A percentile compares a stretch with the other conserved stretches of the same genome.
phyloP scores from a whole-genome alignment of 2,888 invertebrate species.

The Coelinius sp. region DNA sequence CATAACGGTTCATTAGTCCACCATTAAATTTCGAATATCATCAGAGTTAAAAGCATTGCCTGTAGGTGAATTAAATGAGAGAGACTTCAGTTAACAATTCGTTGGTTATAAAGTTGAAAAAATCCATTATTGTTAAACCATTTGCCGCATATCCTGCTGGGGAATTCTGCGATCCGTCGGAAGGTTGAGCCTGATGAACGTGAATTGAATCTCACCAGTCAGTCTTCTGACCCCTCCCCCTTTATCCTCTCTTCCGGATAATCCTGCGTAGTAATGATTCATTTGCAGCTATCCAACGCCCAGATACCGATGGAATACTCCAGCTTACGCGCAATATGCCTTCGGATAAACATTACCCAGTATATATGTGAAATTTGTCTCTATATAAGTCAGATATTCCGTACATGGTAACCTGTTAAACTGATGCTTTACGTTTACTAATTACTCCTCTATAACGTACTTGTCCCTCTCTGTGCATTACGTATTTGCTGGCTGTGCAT shows the following conservation, averaged over 20 bases:
- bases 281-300: slow-evolving; percentile 31
- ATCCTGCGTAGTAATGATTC: slow-evolving; percentile 41
- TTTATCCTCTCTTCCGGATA: slow-evolving; percentile 11
- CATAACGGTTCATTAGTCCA: no score
- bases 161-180: neutral
- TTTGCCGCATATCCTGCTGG: neutral
- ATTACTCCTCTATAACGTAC: slow-evolving; percentile 4
- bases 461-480: neutral
- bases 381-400: neutral
- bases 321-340: neutral
- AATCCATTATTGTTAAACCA: slow-evolving; percentile 49
- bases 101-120: slow-evolving; percentile 54
- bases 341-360: neutral
- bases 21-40: no score
- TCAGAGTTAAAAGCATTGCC: neutral
- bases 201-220: slow-evolving; percentile 34
- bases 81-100: slow-evolving; percentile 46
- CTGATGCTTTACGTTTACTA: neutral
- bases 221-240: neutral
- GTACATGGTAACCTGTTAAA: neutral
- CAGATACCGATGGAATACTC: neutral
- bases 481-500: neutral
- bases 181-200: slow-evolving; percentile 15
- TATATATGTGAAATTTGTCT: neutral
- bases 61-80: neutral